phyloP scores from a whole-genome alignment of 2,113 vertebrate genomes.

The Ornithorhynchus anatinus region DNA sequence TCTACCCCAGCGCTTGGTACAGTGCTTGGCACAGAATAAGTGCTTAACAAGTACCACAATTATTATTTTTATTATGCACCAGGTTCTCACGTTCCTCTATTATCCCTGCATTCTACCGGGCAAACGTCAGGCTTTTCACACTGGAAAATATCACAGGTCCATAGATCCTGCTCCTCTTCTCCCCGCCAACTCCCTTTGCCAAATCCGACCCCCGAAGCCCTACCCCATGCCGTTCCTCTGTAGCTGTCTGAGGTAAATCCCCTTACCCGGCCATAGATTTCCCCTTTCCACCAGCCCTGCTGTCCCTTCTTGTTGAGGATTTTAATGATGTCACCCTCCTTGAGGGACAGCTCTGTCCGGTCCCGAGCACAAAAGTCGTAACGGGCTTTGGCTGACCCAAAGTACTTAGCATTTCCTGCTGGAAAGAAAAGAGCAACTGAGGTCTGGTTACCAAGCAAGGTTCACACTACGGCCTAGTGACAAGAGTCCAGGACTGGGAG shows the following conservation, averaged over 20 bases:
- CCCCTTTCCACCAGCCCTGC: conserved; percentile 92
- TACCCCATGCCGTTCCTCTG: fast-evolving
- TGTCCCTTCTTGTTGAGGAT: conserved; percentile 90
- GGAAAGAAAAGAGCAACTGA: background rate
- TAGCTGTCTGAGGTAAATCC: too few species aligned
- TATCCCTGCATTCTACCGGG: too few species aligned
- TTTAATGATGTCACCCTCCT: conserved; percentile 88
- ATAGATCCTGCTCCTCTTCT: background rate
- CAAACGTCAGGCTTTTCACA: too few species aligned
- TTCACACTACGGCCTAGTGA: too few species aligned
- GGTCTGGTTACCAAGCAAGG: too few species aligned
- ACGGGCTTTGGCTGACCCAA: conserved; percentile 83
- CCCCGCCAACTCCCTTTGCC: background rate
- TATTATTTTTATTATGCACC: too few species aligned
- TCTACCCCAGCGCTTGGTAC: too few species aligned
- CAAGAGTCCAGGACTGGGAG: too few species aligned
- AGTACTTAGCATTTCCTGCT: conserved; percentile 75
- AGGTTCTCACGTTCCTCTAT: too few species aligned
- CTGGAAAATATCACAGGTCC: too few species aligned
- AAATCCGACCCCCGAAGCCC: background rate
- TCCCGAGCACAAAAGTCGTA: conserved; percentile 92
- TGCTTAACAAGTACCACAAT: too few species aligned
- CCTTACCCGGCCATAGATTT: conserved; percentile 89
- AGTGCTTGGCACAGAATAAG: too few species aligned
- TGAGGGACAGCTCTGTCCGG: conserved; percentile 84